Evolutionary conservation across 64 coral and sea anemone species (phyloP).

Genomic region (Dendrophyllia cribrosa): DNA sequence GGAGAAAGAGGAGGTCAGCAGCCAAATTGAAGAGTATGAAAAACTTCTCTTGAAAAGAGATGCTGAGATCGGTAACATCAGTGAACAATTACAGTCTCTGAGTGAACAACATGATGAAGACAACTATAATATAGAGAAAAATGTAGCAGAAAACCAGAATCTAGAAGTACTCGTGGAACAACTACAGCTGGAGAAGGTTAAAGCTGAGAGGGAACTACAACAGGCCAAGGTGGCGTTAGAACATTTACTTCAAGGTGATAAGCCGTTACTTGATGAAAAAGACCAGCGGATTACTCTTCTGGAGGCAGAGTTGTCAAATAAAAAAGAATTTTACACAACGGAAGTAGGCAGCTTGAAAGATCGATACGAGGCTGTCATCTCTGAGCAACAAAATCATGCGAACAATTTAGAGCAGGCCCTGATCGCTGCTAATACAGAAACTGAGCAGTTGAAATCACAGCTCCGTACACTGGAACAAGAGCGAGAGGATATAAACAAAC

Average conservation of each 20-base stretch:
- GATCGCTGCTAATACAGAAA: not conserved
- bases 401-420: conserved; percentile 21
- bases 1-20: conserved; percentile 62
- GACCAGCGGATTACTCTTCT: not conserved
- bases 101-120: not conserved
- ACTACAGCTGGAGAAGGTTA: not conserved
- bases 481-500: conserved; percentile 55
- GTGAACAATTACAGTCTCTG: not conserved
- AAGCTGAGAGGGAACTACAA: conserved; percentile 45
- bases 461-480: conserved; percentile 19
- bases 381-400: conserved; percentile 28
- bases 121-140: not conserved
- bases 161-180: conserved; percentile 14
- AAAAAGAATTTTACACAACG: not conserved
- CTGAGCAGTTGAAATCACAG: conserved; percentile 18
- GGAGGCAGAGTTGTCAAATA: conserved; percentile 12
- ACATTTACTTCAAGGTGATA: conserved; percentile 19
- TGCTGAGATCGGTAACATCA: not conserved
- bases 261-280: conserved; percentile 11
- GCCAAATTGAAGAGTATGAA: conserved; percentile 52
- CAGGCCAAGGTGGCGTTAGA: not conserved
- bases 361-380: conserved; percentile 19
- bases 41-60: conserved; percentile 46
- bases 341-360: not conserved
- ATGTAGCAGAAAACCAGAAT: not conserved